These are phyloP conservation scores for Helogale parvula DNA, from an alignment of 2,113 vertebrate species.

Conservation along the genomic window DNA sequence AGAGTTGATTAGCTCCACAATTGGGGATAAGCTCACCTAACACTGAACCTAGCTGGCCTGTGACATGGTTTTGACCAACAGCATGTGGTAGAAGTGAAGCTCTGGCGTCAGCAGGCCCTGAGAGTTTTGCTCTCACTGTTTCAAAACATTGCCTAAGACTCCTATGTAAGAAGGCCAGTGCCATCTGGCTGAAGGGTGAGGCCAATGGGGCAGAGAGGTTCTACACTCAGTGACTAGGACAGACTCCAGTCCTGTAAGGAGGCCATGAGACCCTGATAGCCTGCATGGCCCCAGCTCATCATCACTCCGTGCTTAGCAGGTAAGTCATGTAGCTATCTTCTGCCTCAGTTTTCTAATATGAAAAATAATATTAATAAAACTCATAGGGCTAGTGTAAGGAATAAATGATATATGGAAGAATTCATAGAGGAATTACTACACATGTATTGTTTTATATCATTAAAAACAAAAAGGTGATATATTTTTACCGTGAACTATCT, in stretches of 20 bases:
- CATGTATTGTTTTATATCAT: background rate
- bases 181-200: background rate
- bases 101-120: background rate
- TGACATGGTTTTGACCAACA: background rate
- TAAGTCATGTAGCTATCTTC: background rate
- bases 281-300: rapidly evolving
- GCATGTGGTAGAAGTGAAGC: background rate
- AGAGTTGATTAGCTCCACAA: background rate
- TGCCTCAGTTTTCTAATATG: background rate
- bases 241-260: too few relatives aligned
- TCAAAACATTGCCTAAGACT: background rate
- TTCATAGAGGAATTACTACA: background rate
- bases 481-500: constrained; percentile 93
- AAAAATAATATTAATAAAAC: background rate
- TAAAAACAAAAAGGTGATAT: background rate
- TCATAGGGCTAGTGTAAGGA: background rate
- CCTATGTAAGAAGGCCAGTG: background rate
- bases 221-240: background rate
- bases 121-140: background rate
- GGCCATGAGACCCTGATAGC: background rate
- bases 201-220: background rate
- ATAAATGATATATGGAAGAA: background rate
- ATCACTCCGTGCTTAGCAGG: background rate
- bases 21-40: rapidly evolving
- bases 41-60: background rate